These are phyloP conservation scores for Brachionus plicatilis DNA, from an alignment of 1,140 invertebrate species.

Conservation along the genomic window DNA sequence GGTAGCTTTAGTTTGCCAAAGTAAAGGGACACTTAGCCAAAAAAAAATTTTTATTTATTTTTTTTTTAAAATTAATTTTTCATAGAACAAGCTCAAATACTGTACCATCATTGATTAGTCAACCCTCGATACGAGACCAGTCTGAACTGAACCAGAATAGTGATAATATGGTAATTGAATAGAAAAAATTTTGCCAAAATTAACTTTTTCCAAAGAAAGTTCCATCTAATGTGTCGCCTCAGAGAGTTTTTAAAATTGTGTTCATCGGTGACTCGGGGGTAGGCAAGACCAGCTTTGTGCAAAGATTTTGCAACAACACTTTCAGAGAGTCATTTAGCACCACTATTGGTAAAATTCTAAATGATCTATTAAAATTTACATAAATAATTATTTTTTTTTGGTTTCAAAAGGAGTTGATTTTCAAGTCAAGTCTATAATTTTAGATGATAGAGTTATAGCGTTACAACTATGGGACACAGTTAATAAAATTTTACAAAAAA, in stretches of 20 bases:
- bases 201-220: constrained; percentile 3
- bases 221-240: constrained; percentile 1
- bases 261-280: constrained; percentile 59
- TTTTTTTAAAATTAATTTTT: background rate
- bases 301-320: constrained; percentile 59
- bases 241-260: constrained; percentile 40
- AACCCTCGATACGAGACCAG: background rate
- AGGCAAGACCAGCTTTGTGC: constrained; percentile 62
- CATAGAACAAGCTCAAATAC: background rate
- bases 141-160: background rate
- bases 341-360: constrained; percentile 57
- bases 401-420: constrained; percentile 60
- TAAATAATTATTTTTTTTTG: constrained; percentile 36
- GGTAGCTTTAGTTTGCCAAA: background rate
- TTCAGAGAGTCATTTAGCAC: constrained; percentile 59
- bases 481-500: constrained; percentile 55
- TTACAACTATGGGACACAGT: constrained; percentile 64
- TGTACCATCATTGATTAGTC: background rate
- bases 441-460: constrained; percentile 57
- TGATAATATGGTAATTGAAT: background rate
- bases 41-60: background rate
- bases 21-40: background rate
- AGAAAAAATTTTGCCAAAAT: background rate
- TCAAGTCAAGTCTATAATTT: constrained; percentile 58
- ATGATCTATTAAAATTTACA: background rate